These are phyloP conservation scores for Congeria kusceri DNA, from an alignment of 2,888 invertebrate genomes.

Conservation along the genomic window DNA sequence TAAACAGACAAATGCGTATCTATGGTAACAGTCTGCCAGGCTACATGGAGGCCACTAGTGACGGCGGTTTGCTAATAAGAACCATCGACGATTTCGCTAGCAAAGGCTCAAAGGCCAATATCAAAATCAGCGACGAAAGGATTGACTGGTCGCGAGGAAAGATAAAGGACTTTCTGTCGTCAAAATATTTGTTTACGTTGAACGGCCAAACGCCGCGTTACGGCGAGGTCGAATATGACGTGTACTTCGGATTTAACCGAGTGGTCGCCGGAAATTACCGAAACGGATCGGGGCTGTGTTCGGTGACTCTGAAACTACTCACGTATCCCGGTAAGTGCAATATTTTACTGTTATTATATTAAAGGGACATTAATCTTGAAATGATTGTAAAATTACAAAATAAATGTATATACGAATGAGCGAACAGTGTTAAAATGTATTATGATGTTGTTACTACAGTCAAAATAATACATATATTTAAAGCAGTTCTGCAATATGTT, in stretches of 20 bases:
- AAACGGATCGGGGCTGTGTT: constrained; percentile 81
- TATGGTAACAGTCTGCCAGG: constrained; percentile 82
- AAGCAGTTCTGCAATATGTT: no score
- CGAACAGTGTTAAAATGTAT: no score
- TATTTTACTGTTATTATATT: neutral
- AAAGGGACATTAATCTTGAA: no score
- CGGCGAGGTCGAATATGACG: constrained; percentile 74
- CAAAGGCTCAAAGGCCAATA: constrained; percentile 71
- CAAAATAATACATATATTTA: no score
- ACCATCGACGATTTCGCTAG: constrained; percentile 80
- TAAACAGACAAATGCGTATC: constrained; percentile 82
- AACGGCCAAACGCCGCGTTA: constrained; percentile 76
- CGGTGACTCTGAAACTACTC: constrained; percentile 71
- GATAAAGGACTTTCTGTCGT: constrained; percentile 78
- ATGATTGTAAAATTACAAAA: no score
- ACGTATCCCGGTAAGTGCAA: constrained; percentile 66
- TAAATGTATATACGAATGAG: no score
- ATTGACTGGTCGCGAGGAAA: constrained; percentile 77
- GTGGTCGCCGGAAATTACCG: constrained; percentile 81
- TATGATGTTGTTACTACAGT: no score
- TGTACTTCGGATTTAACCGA: constrained; percentile 83
- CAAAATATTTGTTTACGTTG: constrained; percentile 80
- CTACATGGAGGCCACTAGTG: constrained; percentile 80
- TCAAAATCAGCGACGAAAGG: constrained; percentile 79
- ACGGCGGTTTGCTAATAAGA: constrained; percentile 81